Evolutionary conservation across 2,797 vertebrate genomes (phyloP).

Genomic region (Fistularia tabacaria): DNA sequence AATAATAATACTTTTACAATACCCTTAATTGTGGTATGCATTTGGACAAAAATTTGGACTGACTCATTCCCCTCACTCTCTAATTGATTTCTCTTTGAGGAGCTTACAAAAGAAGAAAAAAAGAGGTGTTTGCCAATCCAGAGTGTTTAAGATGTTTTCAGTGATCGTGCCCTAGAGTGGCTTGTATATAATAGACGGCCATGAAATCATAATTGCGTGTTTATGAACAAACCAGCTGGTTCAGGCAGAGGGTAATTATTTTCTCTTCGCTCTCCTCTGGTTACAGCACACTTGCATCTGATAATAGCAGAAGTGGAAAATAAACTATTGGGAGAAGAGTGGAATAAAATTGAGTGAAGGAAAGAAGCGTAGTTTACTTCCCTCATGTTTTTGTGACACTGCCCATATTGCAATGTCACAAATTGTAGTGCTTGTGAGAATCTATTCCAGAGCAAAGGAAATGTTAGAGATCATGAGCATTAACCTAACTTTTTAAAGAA

Average conservation of each 20-base stretch:
- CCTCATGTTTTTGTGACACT: too few species aligned
- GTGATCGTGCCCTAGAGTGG: conserved; percentile 67
- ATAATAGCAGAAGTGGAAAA: conserved; percentile 60
- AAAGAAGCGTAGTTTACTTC: conserved; percentile 14
- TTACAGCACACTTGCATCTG: conserved; percentile 60
- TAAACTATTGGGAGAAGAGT: conserved; percentile 38
- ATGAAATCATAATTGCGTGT: conserved; percentile 78
- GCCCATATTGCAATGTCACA: neutral
- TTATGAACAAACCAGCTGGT: conserved; percentile 79
- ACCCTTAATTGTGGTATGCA: too few species aligned
- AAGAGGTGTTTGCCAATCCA: conserved; percentile 66
- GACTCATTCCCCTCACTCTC: conserved; percentile 79
- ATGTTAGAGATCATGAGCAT: too few species aligned
- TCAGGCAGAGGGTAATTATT: conserved; percentile 78
- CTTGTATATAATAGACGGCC: conserved; percentile 75
- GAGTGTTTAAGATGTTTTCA: conserved; percentile 69
- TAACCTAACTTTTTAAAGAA: too few species aligned
- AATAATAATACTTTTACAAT: too few species aligned
- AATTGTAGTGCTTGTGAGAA: too few species aligned
- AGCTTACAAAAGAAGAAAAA: conserved; percentile 81
- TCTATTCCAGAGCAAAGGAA: too few species aligned
- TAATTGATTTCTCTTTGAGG: conserved; percentile 94
- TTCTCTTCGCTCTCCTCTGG: conserved; percentile 61
- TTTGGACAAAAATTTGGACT: conserved; percentile 61
- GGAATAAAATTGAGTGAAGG: conserved; percentile 26